Conservation (phyloP, 2,888 invertebrate genomes). For the Rutpela maculata region DNA sequence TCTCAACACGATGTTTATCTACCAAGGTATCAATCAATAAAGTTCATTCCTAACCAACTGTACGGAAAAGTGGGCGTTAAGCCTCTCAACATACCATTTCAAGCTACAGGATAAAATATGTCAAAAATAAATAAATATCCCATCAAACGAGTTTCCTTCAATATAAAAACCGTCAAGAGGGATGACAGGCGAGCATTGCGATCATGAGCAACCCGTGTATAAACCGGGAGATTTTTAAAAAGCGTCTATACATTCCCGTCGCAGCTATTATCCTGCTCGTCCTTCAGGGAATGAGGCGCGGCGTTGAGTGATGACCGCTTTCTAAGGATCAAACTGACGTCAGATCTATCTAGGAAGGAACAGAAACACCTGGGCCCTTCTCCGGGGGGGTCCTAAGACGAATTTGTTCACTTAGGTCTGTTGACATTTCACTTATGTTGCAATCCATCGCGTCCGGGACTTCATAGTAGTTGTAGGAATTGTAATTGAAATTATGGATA, state of each 20-base stretch:
- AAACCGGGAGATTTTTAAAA: constrained; percentile 36
- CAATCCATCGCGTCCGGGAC: constrained; percentile 61
- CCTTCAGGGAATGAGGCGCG: constrained; percentile 50
- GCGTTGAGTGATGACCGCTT: constrained; percentile 61
- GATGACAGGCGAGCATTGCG: constrained; percentile 23
- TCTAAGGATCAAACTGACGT: constrained; percentile 60
- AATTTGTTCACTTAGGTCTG: constrained; percentile 68
- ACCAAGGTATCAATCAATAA: neutral
- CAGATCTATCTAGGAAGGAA: constrained; percentile 57
- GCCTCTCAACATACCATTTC: neutral
- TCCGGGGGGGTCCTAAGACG: constrained; percentile 62
- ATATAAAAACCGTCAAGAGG: constrained; percentile 28
- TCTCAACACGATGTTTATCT: neutral
- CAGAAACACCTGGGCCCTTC: constrained; percentile 66
- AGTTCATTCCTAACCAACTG: neutral
- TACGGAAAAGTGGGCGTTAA: neutral
- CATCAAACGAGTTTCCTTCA: constrained; percentile 32
- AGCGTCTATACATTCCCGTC: constrained; percentile 34
- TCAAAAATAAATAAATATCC: constrained; percentile 39
- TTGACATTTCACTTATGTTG: constrained; percentile 70
- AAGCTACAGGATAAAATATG: constrained; percentile 12
- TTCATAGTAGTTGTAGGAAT: constrained; percentile 43
- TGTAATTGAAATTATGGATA: constrained; percentile 49
- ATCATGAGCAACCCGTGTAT: constrained; percentile 23
- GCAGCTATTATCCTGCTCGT: constrained; percentile 36